Evolutionary conservation across 2,113 vertebrate genomes (phyloP), one percentile per base, ranked within the genome.

Genomic region (Pangasianodon gigas): DNA sequence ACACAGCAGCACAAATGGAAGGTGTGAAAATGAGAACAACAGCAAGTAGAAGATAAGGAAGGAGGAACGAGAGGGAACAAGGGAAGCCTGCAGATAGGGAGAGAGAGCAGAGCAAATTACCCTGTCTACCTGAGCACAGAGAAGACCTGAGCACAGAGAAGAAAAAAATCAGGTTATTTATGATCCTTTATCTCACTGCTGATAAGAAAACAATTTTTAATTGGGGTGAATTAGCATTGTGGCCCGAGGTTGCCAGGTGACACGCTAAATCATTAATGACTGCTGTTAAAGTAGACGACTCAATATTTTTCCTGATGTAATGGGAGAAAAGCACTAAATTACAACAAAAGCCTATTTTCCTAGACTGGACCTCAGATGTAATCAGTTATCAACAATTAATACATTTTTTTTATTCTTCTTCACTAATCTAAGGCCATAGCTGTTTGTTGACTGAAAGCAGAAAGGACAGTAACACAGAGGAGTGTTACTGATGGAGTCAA

Each of bases 181-280:
- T 92, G 89, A 90, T 90, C 80, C 85, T 91, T 92, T 94, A 93
- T 92, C 88, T 85, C 82, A 21, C 21, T 29, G 86, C 89, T 92
- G 91, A 94, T 90, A 89, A 67, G 89, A 92, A 91, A 91, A 90
- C 58, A 67, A 90, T 88, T 74, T 87, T 91, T 92, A 93, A 95
- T 93, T 93, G 91, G 90, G 89, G 77, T 89, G 90, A 93, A 93
- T 93, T 90, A 93, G 91, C 90, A 87, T 86, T 84, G 10, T 69
- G 74, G 37, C 62, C 84, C n/a, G 84, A 89, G 85, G 85, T 91
- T 93, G 74, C 84, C n/a, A 84, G 69, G 86, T 86, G 83, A 69
- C 86, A 86, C 29, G 46, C 90, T 91, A 89, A 93, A 91, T 92
- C 88, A 91, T 92, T 92, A 91, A 83, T 75, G 79, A 88, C 58